Percentiles rank a stretch among this genome's conserved stretches.
phyloP scores from a whole-genome alignment of 2,797 vertebrate species.

The Merluccius polli region DNA sequence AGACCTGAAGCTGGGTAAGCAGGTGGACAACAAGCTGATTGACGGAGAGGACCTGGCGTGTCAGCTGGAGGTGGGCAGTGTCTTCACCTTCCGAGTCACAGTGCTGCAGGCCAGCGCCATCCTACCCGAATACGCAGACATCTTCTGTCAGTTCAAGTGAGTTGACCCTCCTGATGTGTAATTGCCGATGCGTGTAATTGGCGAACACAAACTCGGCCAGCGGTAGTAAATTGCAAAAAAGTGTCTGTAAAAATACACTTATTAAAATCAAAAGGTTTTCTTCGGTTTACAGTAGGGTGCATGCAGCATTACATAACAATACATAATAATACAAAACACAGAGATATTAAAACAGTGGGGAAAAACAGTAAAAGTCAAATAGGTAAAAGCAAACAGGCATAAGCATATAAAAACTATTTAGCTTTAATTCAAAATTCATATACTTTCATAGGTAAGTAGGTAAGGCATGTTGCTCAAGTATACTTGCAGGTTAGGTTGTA shows the following conservation, averaged over 20 bases:
- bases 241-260: too few relatives aligned
- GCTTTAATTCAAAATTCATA: neutral
- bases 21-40: constrained; percentile 81
- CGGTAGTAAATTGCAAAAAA: too few relatives aligned
- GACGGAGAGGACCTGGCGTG: constrained; percentile 77
- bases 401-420: neutral
- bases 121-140: constrained; percentile 91
- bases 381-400: neutral
- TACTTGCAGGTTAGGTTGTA: neutral
- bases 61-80: constrained; percentile 89
- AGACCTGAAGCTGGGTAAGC: constrained; percentile 86
- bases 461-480: neutral
- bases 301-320: neutral
- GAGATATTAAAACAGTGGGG: too few relatives aligned
- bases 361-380: neutral
- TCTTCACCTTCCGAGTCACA: constrained; percentile 96
- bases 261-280: too few relatives aligned
- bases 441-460: neutral
- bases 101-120: constrained; percentile 92
- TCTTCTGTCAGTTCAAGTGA: constrained; percentile 99
- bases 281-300: too few relatives aligned
- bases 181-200: neutral
- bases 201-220: too few relatives aligned
- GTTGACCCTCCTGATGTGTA: constrained; percentile 49
- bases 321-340: neutral